phyloP scores from a whole-genome alignment of 2,888 invertebrate species.

The Andrena haemorrhoa region DNA sequence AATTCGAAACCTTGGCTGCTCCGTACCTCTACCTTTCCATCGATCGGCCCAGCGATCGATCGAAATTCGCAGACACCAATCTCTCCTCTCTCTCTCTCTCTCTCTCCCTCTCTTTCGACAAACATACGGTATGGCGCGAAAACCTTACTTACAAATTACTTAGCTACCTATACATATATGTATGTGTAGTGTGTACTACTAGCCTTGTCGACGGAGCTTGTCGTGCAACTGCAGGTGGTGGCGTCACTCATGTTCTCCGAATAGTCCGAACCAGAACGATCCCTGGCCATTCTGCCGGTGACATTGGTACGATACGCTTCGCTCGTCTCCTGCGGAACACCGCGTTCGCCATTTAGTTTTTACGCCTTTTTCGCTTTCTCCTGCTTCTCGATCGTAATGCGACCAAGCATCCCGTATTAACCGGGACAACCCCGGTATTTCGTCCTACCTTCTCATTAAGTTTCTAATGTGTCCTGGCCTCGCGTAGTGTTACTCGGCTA shows the following conservation, averaged over 20 bases:
- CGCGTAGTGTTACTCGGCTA: too few species aligned
- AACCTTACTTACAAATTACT: neutral
- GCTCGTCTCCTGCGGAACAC: conserved; percentile 61
- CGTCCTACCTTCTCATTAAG: neutral
- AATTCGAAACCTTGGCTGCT: neutral
- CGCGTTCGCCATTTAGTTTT: neutral
- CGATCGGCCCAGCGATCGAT: neutral
- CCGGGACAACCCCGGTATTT: neutral
- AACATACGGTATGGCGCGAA: neutral
- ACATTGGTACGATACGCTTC: conserved; percentile 71
- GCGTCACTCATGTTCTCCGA: conserved; percentile 82
- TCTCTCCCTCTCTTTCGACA: neutral
- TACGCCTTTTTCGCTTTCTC: neutral
- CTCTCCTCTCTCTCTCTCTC: neutral
- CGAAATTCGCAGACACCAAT: neutral
- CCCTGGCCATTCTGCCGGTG: conserved; percentile 79
- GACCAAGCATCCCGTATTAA: neutral
- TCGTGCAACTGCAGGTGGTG: conserved; percentile 81
- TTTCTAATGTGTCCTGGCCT: too few species aligned
- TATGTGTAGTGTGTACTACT: conserved; percentile 17
- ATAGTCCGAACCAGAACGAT: conserved; percentile 81
- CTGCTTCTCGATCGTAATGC: neutral
- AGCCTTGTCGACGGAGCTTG: conserved; percentile 81
- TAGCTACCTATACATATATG: neutral
- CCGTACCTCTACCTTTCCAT: neutral